Conservation (phyloP, 2,888 invertebrate genomes). For the Entomobrya multifasciata region DNA sequence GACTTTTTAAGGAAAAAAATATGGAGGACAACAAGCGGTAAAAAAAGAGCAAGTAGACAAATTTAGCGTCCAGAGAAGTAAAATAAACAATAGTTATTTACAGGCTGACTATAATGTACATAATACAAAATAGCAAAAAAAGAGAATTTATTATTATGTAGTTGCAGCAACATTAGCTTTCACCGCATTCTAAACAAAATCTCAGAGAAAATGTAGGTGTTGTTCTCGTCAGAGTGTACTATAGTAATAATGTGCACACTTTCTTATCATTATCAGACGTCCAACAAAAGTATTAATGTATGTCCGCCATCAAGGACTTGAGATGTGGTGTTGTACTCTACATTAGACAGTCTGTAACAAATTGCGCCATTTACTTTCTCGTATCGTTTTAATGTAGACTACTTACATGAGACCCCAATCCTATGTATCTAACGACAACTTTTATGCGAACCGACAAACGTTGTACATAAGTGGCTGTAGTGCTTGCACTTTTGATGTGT, state of each 20-base stretch:
- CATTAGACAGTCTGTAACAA: slow-evolving; percentile 24
- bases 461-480: slow-evolving; percentile 33
- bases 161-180: background rate
- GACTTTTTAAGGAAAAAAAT: no score
- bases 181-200: no score
- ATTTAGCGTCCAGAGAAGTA: no score
- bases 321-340: background rate
- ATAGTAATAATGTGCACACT: background rate
- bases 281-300: background rate
- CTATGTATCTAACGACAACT: slow-evolving; percentile 34
- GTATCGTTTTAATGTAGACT: slow-evolving; percentile 22
- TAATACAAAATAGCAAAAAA: no score
- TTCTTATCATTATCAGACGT: background rate
- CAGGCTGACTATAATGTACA: no score
- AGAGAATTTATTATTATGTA: no score
- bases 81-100: no score
- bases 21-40: no score
- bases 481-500: no score
- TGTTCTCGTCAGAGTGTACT: no score
- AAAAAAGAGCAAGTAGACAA: no score
- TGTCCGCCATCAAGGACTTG: background rate
- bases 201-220: no score
- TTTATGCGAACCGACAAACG: slow-evolving; percentile 14
- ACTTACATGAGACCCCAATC: slow-evolving; percentile 16
- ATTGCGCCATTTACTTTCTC: slow-evolving; percentile 36